Evolutionary conservation across 2,888 invertebrate species (phyloP), one percentile per base, ranked within the genome.

Genomic region (Drosophila siamana): DNA sequence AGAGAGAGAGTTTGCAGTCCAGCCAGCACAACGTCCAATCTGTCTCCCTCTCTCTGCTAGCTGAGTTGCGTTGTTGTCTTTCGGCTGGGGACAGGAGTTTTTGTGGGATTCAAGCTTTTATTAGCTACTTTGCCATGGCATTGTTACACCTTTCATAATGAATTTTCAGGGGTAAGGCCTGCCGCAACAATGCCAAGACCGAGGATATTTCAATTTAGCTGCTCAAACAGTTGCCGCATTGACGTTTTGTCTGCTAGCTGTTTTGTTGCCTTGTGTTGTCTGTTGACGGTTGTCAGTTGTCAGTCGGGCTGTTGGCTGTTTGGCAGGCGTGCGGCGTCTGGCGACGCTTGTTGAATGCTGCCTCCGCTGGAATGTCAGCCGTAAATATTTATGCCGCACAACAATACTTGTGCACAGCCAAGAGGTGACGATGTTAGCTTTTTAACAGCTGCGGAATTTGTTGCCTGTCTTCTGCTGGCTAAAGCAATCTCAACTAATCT

Each of bases 151-250:
- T 84, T 83, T 84, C 79, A 85, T 78, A 78, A 78, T 78, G 78
- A 78, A 78, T 78, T 72, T 77, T 36, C 74, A 72, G 69, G 15
- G 54, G 66, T 50, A 60, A 56, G 65, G 57, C 60, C 61, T 63
- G 76, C 78, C 82, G 52, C 78, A 82, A 84, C 87, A 86, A 86
- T 86, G 82, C 86, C 64, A 64, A 63, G 73, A 73, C 80, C 68
- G 55, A 75, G 85, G 82, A 86, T 86, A 86, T 86, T 85, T 85
- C 87, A 86, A 86, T 86, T 85, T 84, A 84, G 80, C 82, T 76
- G 52, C 85, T 84, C 85, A 86, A 86, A 86, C 86, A 86, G 78
- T 84, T 84, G 80, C 85, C 84, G 78, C 85, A 82, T 85, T 85
- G 87, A 84, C 87, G 85, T 86, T 86, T 80, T 80, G 75, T 72